Evolutionary conservation across 2,113 vertebrate genomes (phyloP), one percentile per base, ranked within the genome.

Genomic region (Ceyx margarethae): DNA sequence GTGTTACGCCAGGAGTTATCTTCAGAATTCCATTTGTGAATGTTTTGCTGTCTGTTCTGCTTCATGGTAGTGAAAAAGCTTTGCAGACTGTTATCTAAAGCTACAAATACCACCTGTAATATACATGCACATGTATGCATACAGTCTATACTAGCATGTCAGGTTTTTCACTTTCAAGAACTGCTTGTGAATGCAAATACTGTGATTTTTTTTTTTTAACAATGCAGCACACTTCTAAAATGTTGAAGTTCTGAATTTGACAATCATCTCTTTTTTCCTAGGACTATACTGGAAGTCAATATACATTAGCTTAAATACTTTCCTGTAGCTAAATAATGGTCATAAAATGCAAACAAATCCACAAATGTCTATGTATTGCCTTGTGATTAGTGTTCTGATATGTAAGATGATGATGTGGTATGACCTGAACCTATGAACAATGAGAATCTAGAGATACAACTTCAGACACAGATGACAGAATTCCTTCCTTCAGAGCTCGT

Each of bases 321-420:
- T 73, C 6, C 13, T 5, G 1, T 46, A 77, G 33, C 15, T 42
- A 37, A 65, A 10, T 57, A 68, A 33, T 53, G 4, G n/a, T 53
- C 79, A 65, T 43, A 75, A 85, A 79, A 68, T 23, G 60, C 5
- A 78, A 60, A 51, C 10, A 87, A 89, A 85, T 28, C 21, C 17
- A 42, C 13, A 9, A 35, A 43, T 23, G 86, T 45, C 28, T 14
- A 37, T 21, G 13, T 58, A 42, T 50, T 54, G 37, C 50, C 8
- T 31, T 46, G 46, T 71, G 19, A 42, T 62, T 45, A 74, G 6
- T 69, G 28, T 71, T 84, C 6, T 65, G 60, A 67, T 43, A 48
- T 48, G 5, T 66, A 15, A 81, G 12, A 61, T 19, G 19, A 7
- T 51, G 40, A 0, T 3, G 0, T 35, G 3, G 42, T 43, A 75